phyloP scores from a whole-genome alignment of 2,888 invertebrate species.

The Stramonita haemastoma region DNA sequence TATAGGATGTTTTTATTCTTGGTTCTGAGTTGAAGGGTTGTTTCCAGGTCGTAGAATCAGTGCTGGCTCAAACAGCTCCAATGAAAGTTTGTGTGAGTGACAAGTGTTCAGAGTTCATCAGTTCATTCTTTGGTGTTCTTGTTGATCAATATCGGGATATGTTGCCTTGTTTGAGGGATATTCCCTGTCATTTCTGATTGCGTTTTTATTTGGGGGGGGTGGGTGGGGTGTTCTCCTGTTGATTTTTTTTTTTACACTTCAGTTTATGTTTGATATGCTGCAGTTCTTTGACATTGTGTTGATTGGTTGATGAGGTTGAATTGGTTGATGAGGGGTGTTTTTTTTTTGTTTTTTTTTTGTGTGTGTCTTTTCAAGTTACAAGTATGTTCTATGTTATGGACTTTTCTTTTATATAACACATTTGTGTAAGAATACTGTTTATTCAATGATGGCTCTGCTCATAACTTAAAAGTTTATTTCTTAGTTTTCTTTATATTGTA shows the following conservation, averaged over 20 bases:
- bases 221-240: not conserved
- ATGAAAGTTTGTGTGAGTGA: constrained; percentile 29
- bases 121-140: not conserved
- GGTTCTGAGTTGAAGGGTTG: no score
- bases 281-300: not conserved
- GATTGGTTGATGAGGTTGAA: not conserved
- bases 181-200: no score
- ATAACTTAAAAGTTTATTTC: no score
- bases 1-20: no score
- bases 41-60: constrained; percentile 30
- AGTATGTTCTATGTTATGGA: no score
- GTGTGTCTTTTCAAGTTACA: not conserved
- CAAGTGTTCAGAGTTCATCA: not conserved
- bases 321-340: not conserved
- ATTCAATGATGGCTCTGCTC: no score
- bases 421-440: no score
- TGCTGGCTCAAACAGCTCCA: constrained; percentile 24
- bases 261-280: not conserved
- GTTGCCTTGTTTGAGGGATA: not conserved
- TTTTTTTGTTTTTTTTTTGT: not conserved
- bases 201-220: no score
- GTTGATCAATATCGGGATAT: not conserved
- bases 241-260: not conserved
- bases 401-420: no score
- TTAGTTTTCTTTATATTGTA: no score